Conservation (phyloP, 2,888 invertebrate genomes). For the Latheticus oryzae region DNA sequence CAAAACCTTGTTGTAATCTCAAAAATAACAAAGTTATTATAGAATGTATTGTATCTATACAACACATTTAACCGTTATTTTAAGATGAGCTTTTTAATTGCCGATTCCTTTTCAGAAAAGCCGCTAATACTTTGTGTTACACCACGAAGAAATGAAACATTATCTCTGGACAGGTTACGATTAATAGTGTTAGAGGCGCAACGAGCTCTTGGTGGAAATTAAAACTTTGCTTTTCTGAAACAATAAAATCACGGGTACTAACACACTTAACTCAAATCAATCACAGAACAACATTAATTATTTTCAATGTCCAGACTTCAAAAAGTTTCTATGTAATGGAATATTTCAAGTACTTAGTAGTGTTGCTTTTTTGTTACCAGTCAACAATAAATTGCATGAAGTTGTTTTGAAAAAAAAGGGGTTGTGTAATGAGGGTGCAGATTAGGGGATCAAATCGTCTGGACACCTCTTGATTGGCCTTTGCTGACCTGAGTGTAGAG, state of each 20-base stretch:
- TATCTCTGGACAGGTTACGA: constrained; percentile 46
- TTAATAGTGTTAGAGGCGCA: constrained; percentile 43
- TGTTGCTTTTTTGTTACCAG: no score
- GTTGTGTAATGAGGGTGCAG: constrained; percentile 27
- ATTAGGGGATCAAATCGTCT: constrained; percentile 36
- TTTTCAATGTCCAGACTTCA: not conserved
- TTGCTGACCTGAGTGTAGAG: constrained; percentile 34
- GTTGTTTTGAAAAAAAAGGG: constrained; percentile 33
- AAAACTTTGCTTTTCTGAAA: constrained; percentile 18
- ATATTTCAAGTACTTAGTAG: no score
- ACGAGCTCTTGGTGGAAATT: constrained; percentile 21
- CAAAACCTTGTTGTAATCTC: constrained; percentile 12
- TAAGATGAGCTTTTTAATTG: constrained; percentile 49
- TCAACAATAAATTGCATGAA: constrained; percentile 13
- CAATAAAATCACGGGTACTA: constrained; percentile 9
- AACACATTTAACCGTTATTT: constrained; percentile 37
- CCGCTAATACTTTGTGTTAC: constrained; percentile 50
- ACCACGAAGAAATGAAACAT: constrained; percentile 44
- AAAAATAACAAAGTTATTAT: constrained; percentile 21
- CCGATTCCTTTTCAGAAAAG: constrained; percentile 49
- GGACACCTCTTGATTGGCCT: constrained; percentile 39
- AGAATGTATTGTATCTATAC: constrained; percentile 13
- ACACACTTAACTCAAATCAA: constrained; percentile 10
- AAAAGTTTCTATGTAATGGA: constrained; percentile 2
- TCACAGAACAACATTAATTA: not conserved